Evolutionary conservation across 1,140 invertebrate species (phyloP), one percentile per base, ranked within the genome.

Genomic region (Rhagoletis pomonella): DNA sequence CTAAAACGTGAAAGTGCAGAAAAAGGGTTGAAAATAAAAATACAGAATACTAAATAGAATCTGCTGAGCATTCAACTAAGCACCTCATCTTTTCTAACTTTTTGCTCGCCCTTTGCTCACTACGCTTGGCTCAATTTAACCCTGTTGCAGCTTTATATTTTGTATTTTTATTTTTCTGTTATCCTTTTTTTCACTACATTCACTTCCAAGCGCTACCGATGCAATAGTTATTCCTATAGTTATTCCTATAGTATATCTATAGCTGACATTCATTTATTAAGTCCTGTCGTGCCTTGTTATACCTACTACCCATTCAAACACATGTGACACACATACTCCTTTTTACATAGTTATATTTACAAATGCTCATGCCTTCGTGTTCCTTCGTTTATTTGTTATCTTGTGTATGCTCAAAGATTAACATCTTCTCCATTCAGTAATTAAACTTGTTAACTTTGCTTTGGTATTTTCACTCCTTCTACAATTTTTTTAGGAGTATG

Each of bases 341-440:
- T 6, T 47, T 44, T 44, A 5, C 10, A 67, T 12, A 42, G 7
- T 29, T 29, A 29, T 29, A 29, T 29, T 29, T 29, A 29, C 29
- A 29, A 29, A 29, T 67, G 39, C 29, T 29, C 29, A 29, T 29
- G 29, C 29, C 29, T 29, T 29, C 29, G 29, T 29, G 29, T 29
- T 29, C 29, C 29, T 29, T 29, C 29, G 29, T 67, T 67, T 67
- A 42, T 67, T 29, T 67, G 64, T 67, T 67, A 19, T 6, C 67
- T 47, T 73, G 39, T 73, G 39, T 17, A 17, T 14, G 67, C 42
- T 12, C 42, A 73, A 73, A 73, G 67, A 44, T 44, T 73, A 73
- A 73, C 67, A 73, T 47, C 42, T 47, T 44, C 67, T 17, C 67
- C 67, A 73, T 73, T 29, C 39, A 73, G 67, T 47, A 73, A 73